Base-by-base conservation (phyloP, 2,797 vertebrate genomes). In the Ispidina lecontei region DNA sequence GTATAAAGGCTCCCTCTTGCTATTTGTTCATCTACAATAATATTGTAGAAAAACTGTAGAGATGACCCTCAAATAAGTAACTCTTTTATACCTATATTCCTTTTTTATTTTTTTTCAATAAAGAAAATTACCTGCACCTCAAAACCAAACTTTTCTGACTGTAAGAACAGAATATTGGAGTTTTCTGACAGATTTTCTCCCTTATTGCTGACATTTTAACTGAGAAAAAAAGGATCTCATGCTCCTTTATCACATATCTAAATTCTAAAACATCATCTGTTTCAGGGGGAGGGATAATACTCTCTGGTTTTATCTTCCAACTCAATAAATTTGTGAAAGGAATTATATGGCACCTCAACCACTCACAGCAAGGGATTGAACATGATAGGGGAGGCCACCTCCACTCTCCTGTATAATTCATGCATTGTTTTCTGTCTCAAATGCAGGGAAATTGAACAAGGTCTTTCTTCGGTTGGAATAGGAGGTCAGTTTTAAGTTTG, bases 191-290 rank as follows among this genome's bases (percentile, higher is more conserved):
- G 49, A 67, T 89, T 89, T 92, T 81, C 79, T 91, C 65, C 44
- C 62, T 85, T 92, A 78, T 49, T 93, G 68, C 70, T 87, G 56
- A 94, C 86, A 94, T 84, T 89, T 89, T 76, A 78, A 17, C 37
- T 56, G 56, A 89, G 55, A 39, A 68, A 65, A 46, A 33, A 64
- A 64, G 10, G 26, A 26, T 80, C 84, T 75, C 43, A 39, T 63
- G 16, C 70, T 93, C 37, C 55, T 86, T 88, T 90, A 68, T 91
- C 23, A 12, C 67, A 83, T 49, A 87, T 77, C 83, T 92, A 86
- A 90, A 91, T 94, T 93, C 67, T 72, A 80, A 94, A 76, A 56
- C 89, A 92, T 90, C 89, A 83, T 92, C 84, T 94, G 22, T 91
- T 93, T 91, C 39, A 54, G 31, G 64, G 68, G 89, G 78, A 82